Evolutionary conservation across 2,888 invertebrate species (phyloP).

Genomic region (Andrena bucephala): DNA sequence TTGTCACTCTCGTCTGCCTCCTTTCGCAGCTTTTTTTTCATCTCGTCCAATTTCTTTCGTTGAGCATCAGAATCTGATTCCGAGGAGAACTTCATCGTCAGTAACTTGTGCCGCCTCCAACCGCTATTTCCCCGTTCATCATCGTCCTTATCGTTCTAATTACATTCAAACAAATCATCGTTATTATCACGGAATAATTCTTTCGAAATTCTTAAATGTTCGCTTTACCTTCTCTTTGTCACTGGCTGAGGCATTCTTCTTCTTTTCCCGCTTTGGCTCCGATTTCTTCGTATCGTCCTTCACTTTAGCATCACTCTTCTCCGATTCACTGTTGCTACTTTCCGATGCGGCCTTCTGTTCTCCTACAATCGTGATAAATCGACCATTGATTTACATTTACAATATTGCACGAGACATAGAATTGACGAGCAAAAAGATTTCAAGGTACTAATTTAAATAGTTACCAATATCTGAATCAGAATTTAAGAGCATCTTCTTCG

Average conservation of each 20-base stretch:
- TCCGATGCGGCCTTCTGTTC: conserved; percentile 18
- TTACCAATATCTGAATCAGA: conserved; percentile 65
- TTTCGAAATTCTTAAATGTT: not conserved
- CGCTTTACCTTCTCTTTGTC: conserved; percentile 33
- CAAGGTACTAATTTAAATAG: not conserved
- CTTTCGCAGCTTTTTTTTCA: conserved; percentile 44
- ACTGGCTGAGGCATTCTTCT: conserved; percentile 23
- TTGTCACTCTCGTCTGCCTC: conserved; percentile 6
- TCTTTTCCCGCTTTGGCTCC: conserved; percentile 2
- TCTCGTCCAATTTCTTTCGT: conserved; percentile 68
- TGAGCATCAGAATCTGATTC: conserved; percentile 80
- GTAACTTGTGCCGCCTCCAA: conserved; percentile 78
- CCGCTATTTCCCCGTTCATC: conserved; percentile 57
- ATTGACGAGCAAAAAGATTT: not conserved
- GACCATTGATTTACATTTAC: not conserved
- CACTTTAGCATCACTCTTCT: conserved; percentile 21
- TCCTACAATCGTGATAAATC: not conserved
- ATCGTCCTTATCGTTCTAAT: conserved; percentile 38
- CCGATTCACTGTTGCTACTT: conserved; percentile 16
- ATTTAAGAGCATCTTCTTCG: conserved; percentile 57
- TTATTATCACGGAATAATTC: not conserved
- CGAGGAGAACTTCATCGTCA: conserved; percentile 73
- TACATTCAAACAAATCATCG: conserved; percentile 4
- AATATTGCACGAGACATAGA: not conserved
- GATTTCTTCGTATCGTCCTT: not conserved